A percentile compares a stretch with the other conserved stretches of the same genome.
These are phyloP conservation scores for Mythimna albipuncta DNA, from an alignment of 2,888 invertebrate species.

Conservation along the genomic window DNA sequence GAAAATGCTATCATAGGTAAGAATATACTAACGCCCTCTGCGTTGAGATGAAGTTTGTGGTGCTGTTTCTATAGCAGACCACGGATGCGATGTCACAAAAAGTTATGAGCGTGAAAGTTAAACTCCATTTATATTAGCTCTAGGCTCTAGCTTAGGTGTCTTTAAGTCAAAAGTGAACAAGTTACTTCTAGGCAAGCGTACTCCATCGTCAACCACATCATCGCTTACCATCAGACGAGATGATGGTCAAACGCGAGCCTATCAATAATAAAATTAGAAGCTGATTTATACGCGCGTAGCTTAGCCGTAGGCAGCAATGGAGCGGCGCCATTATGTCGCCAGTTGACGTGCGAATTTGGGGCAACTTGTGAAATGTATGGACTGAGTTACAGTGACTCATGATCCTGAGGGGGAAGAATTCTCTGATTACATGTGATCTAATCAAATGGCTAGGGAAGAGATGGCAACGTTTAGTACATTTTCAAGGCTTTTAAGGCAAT, in stretches of 20 bases:
- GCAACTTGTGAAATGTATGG: constrained; percentile 12
- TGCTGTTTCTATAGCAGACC: no score
- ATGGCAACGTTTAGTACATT: background rate
- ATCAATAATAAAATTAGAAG: no score
- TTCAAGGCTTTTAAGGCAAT: background rate
- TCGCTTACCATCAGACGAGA: no score
- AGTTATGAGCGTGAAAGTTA: background rate
- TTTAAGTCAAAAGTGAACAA: no score
- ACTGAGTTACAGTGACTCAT: constrained; percentile 17
- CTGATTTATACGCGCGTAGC: background rate
- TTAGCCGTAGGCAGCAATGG: background rate
- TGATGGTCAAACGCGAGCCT: no score
- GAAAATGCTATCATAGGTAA: no score
- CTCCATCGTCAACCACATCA: no score
- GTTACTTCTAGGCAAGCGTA: no score
- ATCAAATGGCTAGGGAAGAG: constrained; percentile 1
- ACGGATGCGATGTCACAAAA: no score
- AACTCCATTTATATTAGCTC: background rate
- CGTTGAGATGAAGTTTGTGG: no score
- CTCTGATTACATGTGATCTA: background rate
- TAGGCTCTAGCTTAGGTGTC: no score
- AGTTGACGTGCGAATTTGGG: constrained; percentile 8
- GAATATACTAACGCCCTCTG: no score
- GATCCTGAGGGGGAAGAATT: constrained; percentile 5
- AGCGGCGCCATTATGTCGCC: background rate